These are phyloP conservation scores for Phaenicophaeus curvirostris DNA, from an alignment of 2,797 vertebrate species.

Conservation along the genomic window DNA sequence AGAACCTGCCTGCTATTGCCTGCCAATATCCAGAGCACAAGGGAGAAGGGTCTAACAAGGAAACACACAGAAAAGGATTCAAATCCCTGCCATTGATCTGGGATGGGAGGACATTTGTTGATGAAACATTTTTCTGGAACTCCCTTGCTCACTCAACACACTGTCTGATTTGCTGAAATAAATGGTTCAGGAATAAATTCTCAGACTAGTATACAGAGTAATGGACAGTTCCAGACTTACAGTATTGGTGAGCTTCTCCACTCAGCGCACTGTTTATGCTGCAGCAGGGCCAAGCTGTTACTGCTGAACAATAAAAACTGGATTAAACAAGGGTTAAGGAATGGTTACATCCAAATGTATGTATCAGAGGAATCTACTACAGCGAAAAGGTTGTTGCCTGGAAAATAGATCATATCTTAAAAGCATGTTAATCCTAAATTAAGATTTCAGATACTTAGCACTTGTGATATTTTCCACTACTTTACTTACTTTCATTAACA, in stretches of 20 bases:
- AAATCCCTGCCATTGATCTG: background rate
- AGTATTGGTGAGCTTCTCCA: background rate
- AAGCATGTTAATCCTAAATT: background rate
- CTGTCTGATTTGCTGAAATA: background rate
- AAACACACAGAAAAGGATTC: background rate
- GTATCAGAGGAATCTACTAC: background rate
- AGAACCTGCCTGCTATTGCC: background rate
- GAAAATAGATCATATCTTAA: background rate
- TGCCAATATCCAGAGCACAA: rapidly evolving
- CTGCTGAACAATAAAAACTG: background rate
- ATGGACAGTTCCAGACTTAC: background rate
- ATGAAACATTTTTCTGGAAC: background rate
- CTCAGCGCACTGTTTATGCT: background rate
- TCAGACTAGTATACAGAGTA: background rate
- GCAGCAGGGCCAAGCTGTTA: background rate
- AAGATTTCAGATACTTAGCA: background rate
- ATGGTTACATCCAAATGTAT: background rate
- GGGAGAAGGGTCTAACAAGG: background rate
- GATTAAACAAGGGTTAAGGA: background rate
- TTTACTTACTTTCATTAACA: background rate
- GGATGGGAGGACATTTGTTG: background rate
- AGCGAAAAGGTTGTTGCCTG: background rate
- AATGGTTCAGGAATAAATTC: background rate
- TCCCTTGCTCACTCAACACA: background rate
- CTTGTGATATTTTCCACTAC: background rate